These are phyloP conservation scores for Pluvialis apricaria DNA, from an alignment of 2,113 vertebrate genomes.

Conservation along the genomic window DNA sequence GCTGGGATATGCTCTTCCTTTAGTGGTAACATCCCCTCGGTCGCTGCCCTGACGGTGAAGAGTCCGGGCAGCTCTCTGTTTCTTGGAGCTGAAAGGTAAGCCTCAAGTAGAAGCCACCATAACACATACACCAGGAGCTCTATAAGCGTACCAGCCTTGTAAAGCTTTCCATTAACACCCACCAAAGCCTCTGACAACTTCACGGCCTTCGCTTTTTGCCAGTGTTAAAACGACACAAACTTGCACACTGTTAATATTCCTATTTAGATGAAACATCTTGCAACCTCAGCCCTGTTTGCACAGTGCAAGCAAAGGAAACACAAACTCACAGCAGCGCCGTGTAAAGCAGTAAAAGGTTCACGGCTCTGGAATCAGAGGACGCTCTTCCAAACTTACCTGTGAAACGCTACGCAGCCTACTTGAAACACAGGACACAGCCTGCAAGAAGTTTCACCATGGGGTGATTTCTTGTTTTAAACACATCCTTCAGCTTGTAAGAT, in stretches of 20 bases:
- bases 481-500: background rate
- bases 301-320: background rate
- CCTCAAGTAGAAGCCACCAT: background rate
- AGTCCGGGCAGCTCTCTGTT: accelerated
- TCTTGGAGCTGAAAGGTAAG: background rate
- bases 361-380: background rate
- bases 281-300: background rate
- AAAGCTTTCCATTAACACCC: background rate
- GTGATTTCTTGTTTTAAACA: background rate
- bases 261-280: background rate
- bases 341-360: background rate
- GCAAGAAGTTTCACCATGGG: accelerated
- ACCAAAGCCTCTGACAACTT: background rate
- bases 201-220: background rate
- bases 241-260: background rate
- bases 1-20: no score
- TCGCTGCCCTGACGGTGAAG: accelerated
- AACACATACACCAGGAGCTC: accelerated
- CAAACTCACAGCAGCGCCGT: accelerated
- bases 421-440: background rate
- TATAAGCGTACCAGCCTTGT: no score
- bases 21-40: no score
- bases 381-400: accelerated
- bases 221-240: background rate
- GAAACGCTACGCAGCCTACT: background rate